Base-by-base conservation (phyloP, 2,888 invertebrate species). In the Caenorhabditis imperialis region DNA sequence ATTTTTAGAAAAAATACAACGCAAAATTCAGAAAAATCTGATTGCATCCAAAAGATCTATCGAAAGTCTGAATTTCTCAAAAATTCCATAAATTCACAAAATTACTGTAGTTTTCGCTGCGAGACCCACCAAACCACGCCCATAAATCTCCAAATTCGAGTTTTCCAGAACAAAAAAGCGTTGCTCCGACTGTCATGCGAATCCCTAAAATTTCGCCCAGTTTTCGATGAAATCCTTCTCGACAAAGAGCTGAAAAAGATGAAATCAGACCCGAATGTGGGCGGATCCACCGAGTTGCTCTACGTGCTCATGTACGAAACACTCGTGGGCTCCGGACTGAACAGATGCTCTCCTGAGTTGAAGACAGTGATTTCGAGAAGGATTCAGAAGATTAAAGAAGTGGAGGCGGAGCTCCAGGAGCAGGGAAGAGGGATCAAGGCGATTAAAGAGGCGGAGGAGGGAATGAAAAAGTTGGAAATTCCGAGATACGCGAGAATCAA, bases 401-500 rank as follows among this genome's bases (percentile, higher is more conserved):
- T 63, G 30, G 72, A 77, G 25, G n/a, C 45, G 10, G 23, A 38
- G 33, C 51, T 84, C 6, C 51, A 60, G 16, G 55, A 37, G 1
- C 48, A 80, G 18, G 77, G 78, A 45, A 58, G 54, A 40, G 77
- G 77, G 16, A 55, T 75, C 20, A 53, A 75, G 53, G 25, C 61
- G n/a, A 61, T 74, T 5, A 67, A 71, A 30, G 77, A 74, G 20
- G 57, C 67, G 4, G 72, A 72, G 14, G 61, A 65, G 35, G 57
- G 38, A 33, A 22, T 27, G 22, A 62, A 55, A 23, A 75, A 72
- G 50, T 60, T 63, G 22, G 53, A 45, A 37, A 79, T 86, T n/a
- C 86, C 86, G 1, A 74, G 87, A 23, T 87, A 87, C 57, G 86
- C 81, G 16, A 72, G 87, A 14, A 81, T 87, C 16, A 87, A 87